These are phyloP conservation scores for Nibea albiflora DNA, from an alignment of 2,113 vertebrate species.

Conservation along the genomic window DNA sequence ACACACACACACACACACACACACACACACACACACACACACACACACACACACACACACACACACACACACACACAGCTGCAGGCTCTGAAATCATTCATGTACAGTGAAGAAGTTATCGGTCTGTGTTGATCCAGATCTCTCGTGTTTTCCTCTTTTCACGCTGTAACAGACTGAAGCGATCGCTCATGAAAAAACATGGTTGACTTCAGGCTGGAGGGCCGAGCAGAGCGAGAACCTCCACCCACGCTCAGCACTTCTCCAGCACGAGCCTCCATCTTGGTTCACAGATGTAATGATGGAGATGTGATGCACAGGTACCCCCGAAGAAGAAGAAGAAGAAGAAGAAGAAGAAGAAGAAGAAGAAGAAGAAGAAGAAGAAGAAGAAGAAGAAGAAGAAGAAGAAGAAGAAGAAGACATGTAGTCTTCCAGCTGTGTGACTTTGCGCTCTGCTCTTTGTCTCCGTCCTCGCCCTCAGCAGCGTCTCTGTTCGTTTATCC, in stretches of 20 bases:
- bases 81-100: background rate
- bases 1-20: slow-evolving; percentile 7
- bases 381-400: no score
- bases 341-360: no score
- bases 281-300: background rate
- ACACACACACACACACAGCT: slow-evolving; percentile 10
- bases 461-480: background rate
- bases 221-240: background rate
- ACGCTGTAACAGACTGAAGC: background rate
- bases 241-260: background rate
- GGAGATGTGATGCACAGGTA: no score
- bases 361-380: no score
- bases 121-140: no score
- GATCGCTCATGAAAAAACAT: background rate
- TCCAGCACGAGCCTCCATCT: background rate
- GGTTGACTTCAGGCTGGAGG: background rate
- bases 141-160: background rate
- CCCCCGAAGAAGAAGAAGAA: no score
- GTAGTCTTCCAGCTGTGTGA: no score
- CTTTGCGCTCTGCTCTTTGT: background rate
- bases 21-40: slow-evolving; percentile 10
- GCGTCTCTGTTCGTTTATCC: background rate
- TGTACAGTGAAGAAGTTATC: background rate
- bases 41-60: background rate
- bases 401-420: no score